Evolutionary conservation across 2,888 invertebrate species (phyloP).

Genomic region (Nebria salina): DNA sequence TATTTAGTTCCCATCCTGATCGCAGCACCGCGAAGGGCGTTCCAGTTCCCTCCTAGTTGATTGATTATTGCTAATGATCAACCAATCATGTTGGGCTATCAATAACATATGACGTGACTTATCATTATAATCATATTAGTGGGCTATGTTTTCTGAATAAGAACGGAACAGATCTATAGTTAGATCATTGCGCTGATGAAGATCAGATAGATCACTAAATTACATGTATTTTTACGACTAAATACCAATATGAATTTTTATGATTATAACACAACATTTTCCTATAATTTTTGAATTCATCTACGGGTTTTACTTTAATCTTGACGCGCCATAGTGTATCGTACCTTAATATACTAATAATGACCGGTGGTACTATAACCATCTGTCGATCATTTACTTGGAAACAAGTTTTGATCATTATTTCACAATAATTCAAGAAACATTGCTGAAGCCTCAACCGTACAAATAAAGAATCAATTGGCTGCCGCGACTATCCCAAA

Average conservation of each 20-base stretch:
- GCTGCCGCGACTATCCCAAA: neutral
- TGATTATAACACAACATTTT: neutral
- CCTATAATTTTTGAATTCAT: neutral
- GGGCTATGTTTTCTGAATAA: slow-evolving; percentile 32
- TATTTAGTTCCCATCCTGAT: slow-evolving; percentile 33
- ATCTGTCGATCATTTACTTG: slow-evolving; percentile 29
- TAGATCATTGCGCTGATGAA: slow-evolving; percentile 2
- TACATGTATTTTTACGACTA: neutral
- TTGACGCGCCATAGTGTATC: slow-evolving; percentile 25
- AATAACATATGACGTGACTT: slow-evolving; percentile 59
- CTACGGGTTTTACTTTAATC: slow-evolving; percentile 30
- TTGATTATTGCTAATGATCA: slow-evolving; percentile 47
- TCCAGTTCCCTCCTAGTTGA: slow-evolving; percentile 33
- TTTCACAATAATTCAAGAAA: no score
- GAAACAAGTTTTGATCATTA: slow-evolving; percentile 32
- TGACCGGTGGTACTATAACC: slow-evolving; percentile 31
- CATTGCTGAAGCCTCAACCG: no score
- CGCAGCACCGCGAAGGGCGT: slow-evolving; percentile 22
- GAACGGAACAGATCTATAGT: slow-evolving; percentile 3
- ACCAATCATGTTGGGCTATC: slow-evolving; percentile 52
- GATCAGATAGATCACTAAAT: neutral
- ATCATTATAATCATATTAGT: slow-evolving; percentile 61
- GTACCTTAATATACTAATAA: slow-evolving; percentile 43
- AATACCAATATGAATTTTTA: neutral
- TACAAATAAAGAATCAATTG: neutral